phyloP scores from a whole-genome alignment of 2,113 vertebrate species.

The Sclerurus mexicanus region DNA sequence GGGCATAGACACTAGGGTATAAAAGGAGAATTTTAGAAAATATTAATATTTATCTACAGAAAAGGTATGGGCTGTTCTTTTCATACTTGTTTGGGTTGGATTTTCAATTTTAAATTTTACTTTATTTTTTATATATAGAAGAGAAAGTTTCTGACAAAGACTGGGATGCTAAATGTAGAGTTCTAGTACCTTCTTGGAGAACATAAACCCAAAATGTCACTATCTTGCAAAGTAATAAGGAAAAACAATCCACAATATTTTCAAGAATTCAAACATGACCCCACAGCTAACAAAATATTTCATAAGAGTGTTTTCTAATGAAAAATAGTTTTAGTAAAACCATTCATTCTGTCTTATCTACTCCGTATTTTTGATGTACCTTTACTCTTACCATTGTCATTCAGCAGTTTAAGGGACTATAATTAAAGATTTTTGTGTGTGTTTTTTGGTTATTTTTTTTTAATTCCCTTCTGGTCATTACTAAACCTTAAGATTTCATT shows the following conservation, averaged over 20 bases:
- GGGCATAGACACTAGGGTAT: neutral
- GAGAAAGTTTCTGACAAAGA: neutral
- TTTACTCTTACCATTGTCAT: neutral
- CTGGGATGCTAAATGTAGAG: neutral
- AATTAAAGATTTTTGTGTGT: neutral
- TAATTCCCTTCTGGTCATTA: rapidly evolving
- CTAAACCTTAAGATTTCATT: neutral
- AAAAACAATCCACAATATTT: neutral
- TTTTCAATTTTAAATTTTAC: neutral
- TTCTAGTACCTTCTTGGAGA: neutral
- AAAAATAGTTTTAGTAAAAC: neutral
- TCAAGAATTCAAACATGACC: neutral
- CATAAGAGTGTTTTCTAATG: neutral
- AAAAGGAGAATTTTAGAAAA: neutral
- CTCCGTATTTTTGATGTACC: neutral
- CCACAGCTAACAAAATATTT: neutral
- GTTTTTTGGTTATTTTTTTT: neutral
- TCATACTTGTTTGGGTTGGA: neutral
- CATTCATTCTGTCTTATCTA: neutral
- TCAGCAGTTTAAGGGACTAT: neutral
- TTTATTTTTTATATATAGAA: neutral
- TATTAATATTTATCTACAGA: neutral
- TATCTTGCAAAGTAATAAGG: neutral
- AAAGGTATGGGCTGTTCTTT: neutral
- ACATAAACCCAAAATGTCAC: neutral